Base-by-base conservation (phyloP, 2,888 invertebrate genomes). In the Acanthosoma haemorrhoidale region DNA sequence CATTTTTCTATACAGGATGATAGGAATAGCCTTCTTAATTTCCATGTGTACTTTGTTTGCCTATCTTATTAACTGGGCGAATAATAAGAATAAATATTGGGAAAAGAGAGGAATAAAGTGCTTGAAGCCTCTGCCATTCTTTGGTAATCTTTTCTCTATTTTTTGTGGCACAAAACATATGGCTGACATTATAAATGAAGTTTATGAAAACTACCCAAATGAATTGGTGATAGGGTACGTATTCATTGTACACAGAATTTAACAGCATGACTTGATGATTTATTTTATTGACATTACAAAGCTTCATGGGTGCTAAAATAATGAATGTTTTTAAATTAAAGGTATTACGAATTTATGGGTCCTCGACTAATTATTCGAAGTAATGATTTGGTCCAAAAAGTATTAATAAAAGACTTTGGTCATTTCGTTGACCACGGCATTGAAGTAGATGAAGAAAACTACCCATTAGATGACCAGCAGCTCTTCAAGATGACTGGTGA, bases 361-460 rank as follows among this genome's bases (percentile, higher is more conserved):
- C 67, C 57, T 8, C 43, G 34, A 4, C 57, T 67, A 21, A n/a
- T 67, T 34, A 15, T 67, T 29, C 57, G 51, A 15, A 36, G 36
- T 34, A n/a, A 43, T 4, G 67, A 67, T 1, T 34, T 67, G 18
- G 18, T 67, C n/a, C 21, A 34, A 34, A 67, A 57, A 51, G 21
- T 67, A 13, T 16, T 67, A 13, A 34, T 67, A 32, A 67, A 51
- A 34, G 67, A 67, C 15, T 67, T 67, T 21, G 39, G 43, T 11
- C 57, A 51, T 51, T 67, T 67, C 31, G 29, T 43, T 34, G 67
- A 67, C 21, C 51, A 57, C 34, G 67, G 67, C 1, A 18, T 57
- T 32, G 67, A 67, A 36, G 18, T 67, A 3, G 32, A 67, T n/a
- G 15, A 29, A 21, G 43, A 67, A 34, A 67, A 31, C 9, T 34